phyloP scores from a whole-genome alignment of 2,888 invertebrate species.

The Adelphocoris suturalis region DNA sequence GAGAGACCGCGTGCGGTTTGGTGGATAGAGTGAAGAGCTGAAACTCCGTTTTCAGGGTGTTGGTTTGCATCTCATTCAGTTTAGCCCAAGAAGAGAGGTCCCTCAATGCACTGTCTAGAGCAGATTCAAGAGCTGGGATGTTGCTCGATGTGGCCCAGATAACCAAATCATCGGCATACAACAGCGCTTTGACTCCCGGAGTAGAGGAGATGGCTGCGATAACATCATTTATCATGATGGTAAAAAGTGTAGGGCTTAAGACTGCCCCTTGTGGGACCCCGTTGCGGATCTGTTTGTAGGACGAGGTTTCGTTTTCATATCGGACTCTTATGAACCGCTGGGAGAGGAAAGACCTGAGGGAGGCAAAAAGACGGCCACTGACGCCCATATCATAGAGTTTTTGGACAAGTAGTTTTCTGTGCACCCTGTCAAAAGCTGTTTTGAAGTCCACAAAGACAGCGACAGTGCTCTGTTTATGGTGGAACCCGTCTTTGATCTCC shows the following conservation, averaged over 20 bases:
- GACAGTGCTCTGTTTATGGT: slow-evolving; percentile 55
- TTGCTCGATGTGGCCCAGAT: slow-evolving; percentile 44
- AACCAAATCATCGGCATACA: slow-evolving; percentile 58
- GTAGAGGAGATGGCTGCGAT: neutral
- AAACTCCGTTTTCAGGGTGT: neutral
- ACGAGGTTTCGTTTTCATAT: slow-evolving; percentile 7
- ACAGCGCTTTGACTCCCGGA: slow-evolving; percentile 37
- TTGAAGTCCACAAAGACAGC: slow-evolving; percentile 48
- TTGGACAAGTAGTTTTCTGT: slow-evolving; percentile 46
- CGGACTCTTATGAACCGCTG: slow-evolving; percentile 38
- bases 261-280: slow-evolving; percentile 37
- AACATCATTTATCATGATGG: slow-evolving; percentile 6
- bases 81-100: neutral
- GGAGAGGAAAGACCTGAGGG: slow-evolving; percentile 31
- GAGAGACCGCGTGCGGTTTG: neutral
- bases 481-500: slow-evolving; percentile 49
- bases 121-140: too few relatives aligned
- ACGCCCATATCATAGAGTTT: slow-evolving; percentile 38
- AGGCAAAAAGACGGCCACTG: slow-evolving; percentile 48
- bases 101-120: slow-evolving; percentile 37
- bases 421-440: slow-evolving; percentile 53
- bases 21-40: neutral
- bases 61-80: slow-evolving; percentile 2
- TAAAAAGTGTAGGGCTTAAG: too few relatives aligned
- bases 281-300: slow-evolving; percentile 31